Base-by-base conservation (phyloP, 1,140 invertebrate genomes). In the Caenorhabditis latens region DNA sequence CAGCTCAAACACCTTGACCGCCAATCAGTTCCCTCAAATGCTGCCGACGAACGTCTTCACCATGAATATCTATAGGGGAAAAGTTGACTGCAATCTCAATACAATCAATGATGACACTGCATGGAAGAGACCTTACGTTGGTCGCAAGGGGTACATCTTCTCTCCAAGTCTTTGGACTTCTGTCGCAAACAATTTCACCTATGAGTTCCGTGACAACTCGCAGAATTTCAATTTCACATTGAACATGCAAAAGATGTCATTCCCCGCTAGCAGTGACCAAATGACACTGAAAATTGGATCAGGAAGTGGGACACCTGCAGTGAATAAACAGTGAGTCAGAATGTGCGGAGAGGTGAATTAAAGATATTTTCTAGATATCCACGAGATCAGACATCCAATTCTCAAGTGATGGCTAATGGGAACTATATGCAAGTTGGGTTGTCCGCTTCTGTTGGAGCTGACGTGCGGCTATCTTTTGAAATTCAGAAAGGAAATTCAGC, bases 101-200 rank as follows among this genome's bases (percentile, higher is more conserved):
- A 79, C n/a, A 9, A 24, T 79, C 43, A 50, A 79, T n/a, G 71
- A 79, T 53, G 71, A 24, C 13, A 21, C 71, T 79, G 19, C 13
- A 50, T 79, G 71, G 71, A 50, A 13, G 11, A 79, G 53, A 24
- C 19, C 71, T 19, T 79, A 79, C 46, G 11, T n/a, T 50, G 71
- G 71, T 14, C 71, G 71, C 3, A 79, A 79, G 9, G 71, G 71
- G 53, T 50, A 50, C 46, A 79, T 79, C 24, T 79, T 79, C n/a
- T n/a, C 71, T 0, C 71, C 71, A 13, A 79, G 24, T 53, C 40
- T 79, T 4, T 79, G 71, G 71, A 24, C 14, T 13, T 11, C 46
- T 0, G 40, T 14, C 11, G n/a, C 19, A 19, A 50, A 79, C 46
- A 50, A 21, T 9, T 79, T 79, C 71, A 79, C 21, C 71, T 50